phyloP scores from a whole-genome alignment of 2,797 vertebrate species.

The Spatula versicolor region DNA sequence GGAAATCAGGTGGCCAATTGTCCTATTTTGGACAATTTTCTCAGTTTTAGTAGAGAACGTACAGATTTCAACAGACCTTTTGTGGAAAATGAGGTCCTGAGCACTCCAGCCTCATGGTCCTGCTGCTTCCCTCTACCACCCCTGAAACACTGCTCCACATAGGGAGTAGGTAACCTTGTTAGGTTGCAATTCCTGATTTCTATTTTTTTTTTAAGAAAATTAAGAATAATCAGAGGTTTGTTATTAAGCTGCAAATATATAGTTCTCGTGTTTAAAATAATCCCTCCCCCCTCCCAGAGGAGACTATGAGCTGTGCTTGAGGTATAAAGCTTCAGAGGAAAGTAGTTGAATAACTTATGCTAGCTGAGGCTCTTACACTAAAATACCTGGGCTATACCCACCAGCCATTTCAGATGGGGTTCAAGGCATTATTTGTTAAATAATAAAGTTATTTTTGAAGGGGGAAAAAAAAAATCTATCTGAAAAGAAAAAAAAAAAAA shows the following conservation, averaged over 20 bases:
- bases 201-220: not conserved
- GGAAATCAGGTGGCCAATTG: fast-evolving
- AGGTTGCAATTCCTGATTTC: not conserved
- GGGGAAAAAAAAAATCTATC: not conserved
- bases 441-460: not conserved
- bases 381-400: not conserved
- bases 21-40: not conserved
- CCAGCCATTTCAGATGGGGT: not conserved
- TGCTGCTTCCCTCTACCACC: not conserved
- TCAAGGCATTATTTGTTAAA: not conserved
- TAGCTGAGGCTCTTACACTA: not conserved
- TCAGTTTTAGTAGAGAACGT: fast-evolving
- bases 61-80: fast-evolving
- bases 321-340: not conserved
- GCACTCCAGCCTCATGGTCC: not conserved
- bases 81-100: not conserved
- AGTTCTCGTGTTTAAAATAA: not conserved
- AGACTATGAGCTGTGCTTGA: not conserved
- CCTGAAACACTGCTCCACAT: not conserved
- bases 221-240: not conserved
- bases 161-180: not conserved
- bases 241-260: not conserved
- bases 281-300: not conserved
- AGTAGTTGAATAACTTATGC: not conserved
- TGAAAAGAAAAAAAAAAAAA: not conserved